Evolutionary conservation across 2,113 vertebrate genomes (phyloP).

Genomic region (Proteles cristata): DNA sequence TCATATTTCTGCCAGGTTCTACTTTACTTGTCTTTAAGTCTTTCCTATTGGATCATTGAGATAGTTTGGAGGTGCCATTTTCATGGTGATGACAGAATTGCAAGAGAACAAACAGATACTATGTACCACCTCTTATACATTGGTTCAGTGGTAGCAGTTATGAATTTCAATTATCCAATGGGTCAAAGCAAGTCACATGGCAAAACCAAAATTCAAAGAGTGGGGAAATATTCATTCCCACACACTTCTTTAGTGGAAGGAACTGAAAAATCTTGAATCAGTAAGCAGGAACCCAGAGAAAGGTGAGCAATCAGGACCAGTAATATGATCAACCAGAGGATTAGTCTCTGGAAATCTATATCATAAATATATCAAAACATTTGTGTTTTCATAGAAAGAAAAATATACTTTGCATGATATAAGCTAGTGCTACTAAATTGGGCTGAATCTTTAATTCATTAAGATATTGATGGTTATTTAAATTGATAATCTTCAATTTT

Average conservation of each 20-base stretch:
- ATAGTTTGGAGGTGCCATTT: neutral
- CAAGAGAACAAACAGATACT: neutral
- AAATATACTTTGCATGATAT: neutral
- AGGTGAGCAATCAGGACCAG: neutral
- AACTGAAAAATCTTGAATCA: neutral
- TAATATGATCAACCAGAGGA: neutral
- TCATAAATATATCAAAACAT: neutral
- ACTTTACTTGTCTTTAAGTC: neutral
- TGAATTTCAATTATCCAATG: neutral
- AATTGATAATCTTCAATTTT: slow-evolving; percentile 6
- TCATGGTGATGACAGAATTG: neutral
- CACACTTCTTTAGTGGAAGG: neutral
- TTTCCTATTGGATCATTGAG: neutral
- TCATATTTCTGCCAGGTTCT: neutral
- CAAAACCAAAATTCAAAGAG: neutral
- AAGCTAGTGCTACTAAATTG: neutral
- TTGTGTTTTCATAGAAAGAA: neutral
- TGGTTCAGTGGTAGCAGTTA: neutral
- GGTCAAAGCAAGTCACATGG: neutral
- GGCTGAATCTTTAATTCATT: neutral
- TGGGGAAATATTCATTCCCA: neutral
- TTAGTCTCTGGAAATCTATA: neutral
- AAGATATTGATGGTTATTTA: neutral
- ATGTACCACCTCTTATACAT: accelerated
- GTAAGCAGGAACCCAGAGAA: neutral